phyloP scores from a whole-genome alignment of 2,113 vertebrate species.

The Menidia beryllina region DNA sequence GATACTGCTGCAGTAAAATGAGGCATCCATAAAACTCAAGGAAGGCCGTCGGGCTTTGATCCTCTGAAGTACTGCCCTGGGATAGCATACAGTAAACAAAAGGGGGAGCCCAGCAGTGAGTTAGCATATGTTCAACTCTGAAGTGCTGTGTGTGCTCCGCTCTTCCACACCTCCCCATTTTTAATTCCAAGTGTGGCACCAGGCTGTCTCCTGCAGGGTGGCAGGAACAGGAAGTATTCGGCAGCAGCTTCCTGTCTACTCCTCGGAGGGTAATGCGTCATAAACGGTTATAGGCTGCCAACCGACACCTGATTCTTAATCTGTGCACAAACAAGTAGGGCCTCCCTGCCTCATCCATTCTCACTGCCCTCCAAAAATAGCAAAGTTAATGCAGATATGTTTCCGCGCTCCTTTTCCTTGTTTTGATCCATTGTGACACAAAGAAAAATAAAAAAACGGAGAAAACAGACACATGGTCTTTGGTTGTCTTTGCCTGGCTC shows the following conservation, averaged over 20 bases:
- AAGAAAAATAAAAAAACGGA: slow-evolving; percentile 44
- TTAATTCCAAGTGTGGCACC: slow-evolving; percentile 78
- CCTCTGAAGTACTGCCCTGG: slow-evolving; percentile 53
- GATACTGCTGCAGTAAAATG: slow-evolving; percentile 1
- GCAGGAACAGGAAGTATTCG: slow-evolving; percentile 83
- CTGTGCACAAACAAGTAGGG: slow-evolving; percentile 65
- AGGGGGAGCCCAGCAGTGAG: slow-evolving; percentile 43
- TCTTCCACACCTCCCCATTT: slow-evolving; percentile 53
- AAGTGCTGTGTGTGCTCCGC: slow-evolving; percentile 40
- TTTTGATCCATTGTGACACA: slow-evolving; percentile 76
- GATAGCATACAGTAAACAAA: slow-evolving; percentile 54
- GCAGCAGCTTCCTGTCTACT: slow-evolving; percentile 79
- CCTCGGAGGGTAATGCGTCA: slow-evolving; percentile 71
- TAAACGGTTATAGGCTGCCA: slow-evolving; percentile 61
- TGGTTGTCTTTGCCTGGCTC: slow-evolving; percentile 36
- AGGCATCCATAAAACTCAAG: slow-evolving; percentile 29
- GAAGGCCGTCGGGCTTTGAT: slow-evolving; percentile 51
- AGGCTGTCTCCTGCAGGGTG: slow-evolving; percentile 81
- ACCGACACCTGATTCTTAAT: slow-evolving; percentile 71
- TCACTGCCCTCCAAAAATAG: slow-evolving; percentile 70
- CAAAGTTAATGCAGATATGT: slow-evolving; percentile 68
- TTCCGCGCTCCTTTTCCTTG: slow-evolving; percentile 71
- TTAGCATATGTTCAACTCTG: slow-evolving; percentile 54
- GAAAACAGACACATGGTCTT: slow-evolving; percentile 34
- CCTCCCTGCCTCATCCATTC: slow-evolving; percentile 60